Conservation (phyloP, 2,113 vertebrate genomes). For the Halichoerus grypus region DNA sequence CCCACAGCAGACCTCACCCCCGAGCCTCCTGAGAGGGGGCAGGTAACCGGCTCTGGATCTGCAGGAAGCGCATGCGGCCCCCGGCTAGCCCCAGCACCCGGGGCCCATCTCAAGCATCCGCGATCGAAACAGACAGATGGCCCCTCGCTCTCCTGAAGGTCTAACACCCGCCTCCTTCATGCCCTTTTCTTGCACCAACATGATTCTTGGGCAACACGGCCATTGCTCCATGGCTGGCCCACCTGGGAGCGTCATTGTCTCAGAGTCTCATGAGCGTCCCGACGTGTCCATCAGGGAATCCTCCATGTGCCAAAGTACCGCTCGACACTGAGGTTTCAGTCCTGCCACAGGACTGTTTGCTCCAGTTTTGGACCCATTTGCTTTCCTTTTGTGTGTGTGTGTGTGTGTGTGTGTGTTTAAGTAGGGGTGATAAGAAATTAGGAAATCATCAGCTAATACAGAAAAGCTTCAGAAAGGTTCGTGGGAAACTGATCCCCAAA, state of each 20-base stretch:
- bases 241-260: neutral
- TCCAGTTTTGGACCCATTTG: neutral
- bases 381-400: neutral
- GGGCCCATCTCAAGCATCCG: neutral
- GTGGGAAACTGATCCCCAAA: neutral
- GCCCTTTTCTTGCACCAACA: neutral
- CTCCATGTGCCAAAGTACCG: neutral
- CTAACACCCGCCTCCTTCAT: neutral
- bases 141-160: neutral
- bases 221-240: fast-evolving
- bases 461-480: neutral
- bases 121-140: neutral
- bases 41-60: neutral
- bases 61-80: conserved; percentile 3
- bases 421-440: neutral
- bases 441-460: neutral
- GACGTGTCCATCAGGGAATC: neutral
- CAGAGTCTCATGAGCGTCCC: neutral
- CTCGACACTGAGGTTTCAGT: neutral
- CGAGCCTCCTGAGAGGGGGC: neutral
- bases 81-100: neutral
- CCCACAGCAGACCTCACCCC: neutral
- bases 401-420: too few species aligned
- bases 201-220: neutral
- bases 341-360: neutral